A percentile compares a stretch with the other conserved stretches of the same genome.
These are phyloP conservation scores for Porites divaricata DNA, from an alignment of 92 coral and sea anemone species.

Conservation along the genomic window DNA sequence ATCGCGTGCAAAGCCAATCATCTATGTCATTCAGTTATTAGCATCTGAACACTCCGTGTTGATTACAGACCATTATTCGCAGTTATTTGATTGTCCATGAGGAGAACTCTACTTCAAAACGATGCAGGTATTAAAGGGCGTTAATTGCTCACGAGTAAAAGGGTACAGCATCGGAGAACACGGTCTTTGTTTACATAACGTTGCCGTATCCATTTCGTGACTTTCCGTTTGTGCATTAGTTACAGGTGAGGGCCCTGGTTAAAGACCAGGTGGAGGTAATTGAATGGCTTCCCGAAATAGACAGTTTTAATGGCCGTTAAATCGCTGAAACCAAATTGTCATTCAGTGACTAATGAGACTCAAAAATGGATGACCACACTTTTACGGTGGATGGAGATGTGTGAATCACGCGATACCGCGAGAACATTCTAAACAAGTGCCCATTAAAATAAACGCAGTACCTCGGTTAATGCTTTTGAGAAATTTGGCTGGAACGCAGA, in stretches of 20 bases:
- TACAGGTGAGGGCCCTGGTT: conserved; percentile 28
- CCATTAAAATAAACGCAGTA: neutral
- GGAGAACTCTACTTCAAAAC: neutral
- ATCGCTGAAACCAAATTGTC: conserved; percentile 30
- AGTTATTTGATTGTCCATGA: neutral
- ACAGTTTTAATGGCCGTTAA: conserved; percentile 49
- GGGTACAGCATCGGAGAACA: neutral
- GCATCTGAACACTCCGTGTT: conserved; percentile 26
- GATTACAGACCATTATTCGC: conserved; percentile 28
- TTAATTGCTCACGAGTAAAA: neutral
- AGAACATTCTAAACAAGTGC: conserved; percentile 36
- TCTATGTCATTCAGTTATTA: conserved; percentile 52
- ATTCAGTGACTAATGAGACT: conserved; percentile 26
- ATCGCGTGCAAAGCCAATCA: conserved; percentile 49
- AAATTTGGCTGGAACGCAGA: neutral
- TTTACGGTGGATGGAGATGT: neutral
- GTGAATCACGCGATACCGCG: conserved; percentile 31
- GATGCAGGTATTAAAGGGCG: neutral
- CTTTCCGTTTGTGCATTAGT: conserved; percentile 40
- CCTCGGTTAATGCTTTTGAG: neutral
- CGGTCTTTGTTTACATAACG: conserved; percentile 23
- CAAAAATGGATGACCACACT: neutral
- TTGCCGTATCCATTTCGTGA: conserved; percentile 52
- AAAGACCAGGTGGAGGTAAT: conserved; percentile 42
- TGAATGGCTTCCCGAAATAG: conserved; percentile 35